phyloP scores from a whole-genome alignment of 1,140 invertebrate genomes.

The Musca vetustissima region DNA sequence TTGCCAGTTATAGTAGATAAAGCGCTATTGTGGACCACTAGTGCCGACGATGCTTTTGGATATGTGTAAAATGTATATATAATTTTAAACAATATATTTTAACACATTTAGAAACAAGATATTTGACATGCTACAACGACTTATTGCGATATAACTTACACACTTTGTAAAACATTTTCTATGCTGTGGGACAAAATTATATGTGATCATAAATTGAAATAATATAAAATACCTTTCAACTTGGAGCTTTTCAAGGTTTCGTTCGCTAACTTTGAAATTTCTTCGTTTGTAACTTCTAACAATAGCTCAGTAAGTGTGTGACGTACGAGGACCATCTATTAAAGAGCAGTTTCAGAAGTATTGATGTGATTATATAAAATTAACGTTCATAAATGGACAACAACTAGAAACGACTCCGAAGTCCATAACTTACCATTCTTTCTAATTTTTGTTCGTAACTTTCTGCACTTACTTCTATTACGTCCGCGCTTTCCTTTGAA shows the following conservation, averaged over 20 bases:
- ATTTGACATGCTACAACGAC: no score
- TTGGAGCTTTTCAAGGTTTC: constrained; percentile 60
- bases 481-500: constrained; percentile 15
- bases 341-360: constrained; percentile 24
- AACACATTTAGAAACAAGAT: not conserved
- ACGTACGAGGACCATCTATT: constrained; percentile 85
- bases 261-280: constrained; percentile 78
- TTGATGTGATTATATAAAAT: no score
- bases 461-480: constrained; percentile 38
- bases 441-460: constrained; percentile 53
- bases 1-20: constrained; percentile 55
- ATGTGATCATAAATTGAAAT: not conserved
- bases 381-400: no score
- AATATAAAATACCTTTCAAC: constrained; percentile 45
- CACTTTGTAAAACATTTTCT: no score
- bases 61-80: constrained; percentile 35
- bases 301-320: constrained; percentile 88
- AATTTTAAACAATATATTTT: not conserved
- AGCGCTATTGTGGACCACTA: constrained; percentile 56
- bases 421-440: constrained; percentile 48
- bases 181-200: no score
- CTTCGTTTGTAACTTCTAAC: constrained; percentile 88
- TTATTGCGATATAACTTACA: no score
- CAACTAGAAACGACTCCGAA: no score
- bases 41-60: constrained; percentile 55